phyloP scores from a whole-genome alignment of 2,113 vertebrate genomes.

The Tetraodon nigroviridis region DNA sequence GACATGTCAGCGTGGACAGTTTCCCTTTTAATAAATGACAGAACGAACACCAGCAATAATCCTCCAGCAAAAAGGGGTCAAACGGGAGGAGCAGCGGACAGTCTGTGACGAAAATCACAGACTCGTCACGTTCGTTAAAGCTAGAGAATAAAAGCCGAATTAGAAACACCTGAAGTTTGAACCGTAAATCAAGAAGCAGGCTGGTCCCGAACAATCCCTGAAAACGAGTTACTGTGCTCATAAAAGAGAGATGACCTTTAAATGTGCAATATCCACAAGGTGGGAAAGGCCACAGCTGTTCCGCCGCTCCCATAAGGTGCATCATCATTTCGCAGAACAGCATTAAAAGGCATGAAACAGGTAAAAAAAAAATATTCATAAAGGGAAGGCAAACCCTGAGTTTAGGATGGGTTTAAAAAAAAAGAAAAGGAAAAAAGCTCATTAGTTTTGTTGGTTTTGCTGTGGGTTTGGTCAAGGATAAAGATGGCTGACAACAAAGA shows the following conservation, averaged over 20 bases:
- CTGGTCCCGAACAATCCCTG: background rate
- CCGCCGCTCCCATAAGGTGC: slow-evolving; percentile 11
- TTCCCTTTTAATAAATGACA: slow-evolving; percentile 42
- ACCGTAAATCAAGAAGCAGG: background rate
- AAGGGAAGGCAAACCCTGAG: background rate
- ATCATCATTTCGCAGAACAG: slow-evolving; percentile 5
- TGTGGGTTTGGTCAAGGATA: too few species aligned
- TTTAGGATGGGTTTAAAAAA: background rate
- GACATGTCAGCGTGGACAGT: slow-evolving; percentile 13
- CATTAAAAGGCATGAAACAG: background rate
- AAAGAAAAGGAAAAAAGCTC: background rate
- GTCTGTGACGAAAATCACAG: background rate
- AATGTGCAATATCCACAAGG: background rate
- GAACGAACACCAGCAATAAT: background rate
- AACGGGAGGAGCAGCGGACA: background rate
- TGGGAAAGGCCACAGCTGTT: background rate
- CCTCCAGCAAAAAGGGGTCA: background rate
- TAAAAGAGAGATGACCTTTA: background rate
- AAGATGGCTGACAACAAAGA: background rate
- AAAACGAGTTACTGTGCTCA: background rate
- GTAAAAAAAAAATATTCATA: background rate
- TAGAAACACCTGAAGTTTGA: slow-evolving; percentile 8
- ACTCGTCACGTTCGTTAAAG: background rate
- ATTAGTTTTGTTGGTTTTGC: too few species aligned
- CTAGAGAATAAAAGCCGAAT: slow-evolving; percentile 9